A percentile compares a stretch with the other conserved stretches of the same genome.
Conservation (phyloP, 1,140 invertebrate species). For the Stegodyphus dumicola region DNA sequence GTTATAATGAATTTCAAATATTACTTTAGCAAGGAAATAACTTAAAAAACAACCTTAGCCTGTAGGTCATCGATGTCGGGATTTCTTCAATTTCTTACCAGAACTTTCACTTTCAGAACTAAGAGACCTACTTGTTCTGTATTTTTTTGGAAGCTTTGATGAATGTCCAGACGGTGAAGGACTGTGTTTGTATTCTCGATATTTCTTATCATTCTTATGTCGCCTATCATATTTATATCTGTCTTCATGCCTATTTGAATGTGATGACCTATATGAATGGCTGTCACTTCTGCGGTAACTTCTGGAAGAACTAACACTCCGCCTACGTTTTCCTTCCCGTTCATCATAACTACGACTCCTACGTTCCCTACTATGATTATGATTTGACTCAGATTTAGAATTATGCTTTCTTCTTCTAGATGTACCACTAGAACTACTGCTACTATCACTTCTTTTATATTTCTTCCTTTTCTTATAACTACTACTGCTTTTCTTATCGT, state of each 20-base stretch:
- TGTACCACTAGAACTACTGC: slow-evolving; percentile 11
- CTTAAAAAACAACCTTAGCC: slow-evolving; percentile 19
- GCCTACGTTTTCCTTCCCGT: not conserved
- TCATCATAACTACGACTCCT: slow-evolving; percentile 29
- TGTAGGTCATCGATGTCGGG: slow-evolving; percentile 18
- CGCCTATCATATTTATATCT: slow-evolving; percentile 14
- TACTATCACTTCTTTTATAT: slow-evolving; percentile 29
- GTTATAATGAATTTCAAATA: too few species aligned
- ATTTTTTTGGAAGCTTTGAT: slow-evolving; percentile 39
- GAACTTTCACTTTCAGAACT: slow-evolving; percentile 42
- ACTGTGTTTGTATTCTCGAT: not conserved
- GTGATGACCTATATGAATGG: slow-evolving; percentile 3
- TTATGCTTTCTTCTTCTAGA: slow-evolving; percentile 7
- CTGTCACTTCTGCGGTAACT: not conserved
- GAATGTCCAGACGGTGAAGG: slow-evolving; percentile 1
- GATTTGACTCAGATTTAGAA: slow-evolving; percentile 5
- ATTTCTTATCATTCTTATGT: slow-evolving; percentile 3
- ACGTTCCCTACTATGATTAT: not conserved
- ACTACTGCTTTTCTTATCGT: slow-evolving; percentile 7
- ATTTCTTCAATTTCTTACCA: slow-evolving; percentile 55
- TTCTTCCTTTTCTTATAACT: slow-evolving; percentile 28
- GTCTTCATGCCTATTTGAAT: not conserved
- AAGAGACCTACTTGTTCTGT: slow-evolving; percentile 32
- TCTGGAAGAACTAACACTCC: slow-evolving; percentile 1
- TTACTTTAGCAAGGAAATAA: too few species aligned